A percentile compares a stretch with the other conserved stretches of the same genome.
Evolutionary conservation across 2,797 vertebrate genomes (phyloP).

Genomic region (Microhierax caerulescens): DNA sequence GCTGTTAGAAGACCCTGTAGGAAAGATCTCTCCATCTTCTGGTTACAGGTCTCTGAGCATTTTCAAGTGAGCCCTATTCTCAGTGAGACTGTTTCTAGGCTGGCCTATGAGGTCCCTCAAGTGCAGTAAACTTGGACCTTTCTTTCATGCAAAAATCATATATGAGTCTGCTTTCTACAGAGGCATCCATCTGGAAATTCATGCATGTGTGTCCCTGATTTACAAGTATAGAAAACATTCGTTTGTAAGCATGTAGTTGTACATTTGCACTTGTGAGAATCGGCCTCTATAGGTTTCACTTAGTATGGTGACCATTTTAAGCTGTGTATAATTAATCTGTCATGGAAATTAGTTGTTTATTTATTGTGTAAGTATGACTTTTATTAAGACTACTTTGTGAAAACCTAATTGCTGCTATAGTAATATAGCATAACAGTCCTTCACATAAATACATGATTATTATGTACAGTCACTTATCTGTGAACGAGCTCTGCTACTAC

Average conservation of each 20-base stretch:
- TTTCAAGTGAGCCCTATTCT: not conserved
- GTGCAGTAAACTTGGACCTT: not conserved
- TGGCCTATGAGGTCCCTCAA: not conserved
- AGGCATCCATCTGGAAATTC: not conserved
- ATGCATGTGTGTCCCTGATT: not conserved
- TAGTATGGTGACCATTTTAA: slow-evolving; percentile 60
- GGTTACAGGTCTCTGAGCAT: not conserved
- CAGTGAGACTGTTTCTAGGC: not conserved
- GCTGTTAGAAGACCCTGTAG: not conserved
- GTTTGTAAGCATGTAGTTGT: not conserved
- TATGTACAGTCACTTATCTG: slow-evolving; percentile 95
- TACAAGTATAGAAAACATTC: not conserved
- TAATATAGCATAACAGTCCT: slow-evolving; percentile 88
- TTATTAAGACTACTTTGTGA: slow-evolving; percentile 80
- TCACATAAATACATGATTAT: slow-evolving; percentile 95
- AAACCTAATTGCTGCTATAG: slow-evolving; percentile 81
- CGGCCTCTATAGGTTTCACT: slow-evolving; percentile 45
- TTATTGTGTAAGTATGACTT: slow-evolving; percentile 75
- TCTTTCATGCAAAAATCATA: not conserved
- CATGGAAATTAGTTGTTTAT: slow-evolving; percentile 77
- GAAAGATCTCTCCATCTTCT: not conserved
- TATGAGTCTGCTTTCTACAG: not conserved
- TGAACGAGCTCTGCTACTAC: slow-evolving; percentile 85
- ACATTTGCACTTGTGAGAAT: not conserved
- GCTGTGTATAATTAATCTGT: slow-evolving; percentile 70